Conservation (phyloP, 2,797 vertebrate species). For the Pipistrellus pygmaeus region DNA sequence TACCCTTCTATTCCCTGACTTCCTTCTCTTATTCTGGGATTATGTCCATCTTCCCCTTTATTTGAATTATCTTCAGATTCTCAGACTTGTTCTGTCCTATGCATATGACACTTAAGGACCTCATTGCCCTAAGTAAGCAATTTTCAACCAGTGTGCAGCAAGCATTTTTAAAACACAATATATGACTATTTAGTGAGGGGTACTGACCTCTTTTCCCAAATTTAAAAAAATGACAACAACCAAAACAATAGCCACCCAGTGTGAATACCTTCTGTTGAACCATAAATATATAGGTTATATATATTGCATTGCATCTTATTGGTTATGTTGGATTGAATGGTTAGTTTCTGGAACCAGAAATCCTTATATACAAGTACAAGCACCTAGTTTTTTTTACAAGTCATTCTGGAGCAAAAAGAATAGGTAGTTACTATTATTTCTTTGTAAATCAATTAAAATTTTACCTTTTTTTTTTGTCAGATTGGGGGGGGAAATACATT, state of each 20-base stretch:
- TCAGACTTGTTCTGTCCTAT: neutral
- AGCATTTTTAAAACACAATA: neutral
- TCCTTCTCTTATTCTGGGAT: neutral
- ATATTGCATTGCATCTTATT: neutral
- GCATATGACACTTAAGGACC: neutral
- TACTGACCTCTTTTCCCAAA: neutral
- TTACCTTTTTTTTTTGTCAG: neutral
- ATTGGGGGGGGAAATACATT: neutral
- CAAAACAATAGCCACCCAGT: neutral
- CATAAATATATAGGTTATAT: neutral
- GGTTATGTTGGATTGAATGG: neutral
- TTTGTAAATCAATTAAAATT: neutral
- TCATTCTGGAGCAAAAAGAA: neutral
- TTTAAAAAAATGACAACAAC: neutral
- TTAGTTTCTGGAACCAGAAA: neutral
- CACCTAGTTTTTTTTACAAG: neutral
- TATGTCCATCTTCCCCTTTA: neutral
- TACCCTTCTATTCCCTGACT: rapidly evolving
- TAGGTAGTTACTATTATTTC: neutral
- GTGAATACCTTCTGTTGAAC: neutral
- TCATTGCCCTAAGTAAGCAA: neutral
- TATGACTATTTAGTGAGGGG: neutral
- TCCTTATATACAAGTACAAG: neutral
- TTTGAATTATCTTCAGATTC: neutral
- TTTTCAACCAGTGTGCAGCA: neutral